Conservation (phyloP, 2,797 vertebrate species). For the Vipera latastei region DNA sequence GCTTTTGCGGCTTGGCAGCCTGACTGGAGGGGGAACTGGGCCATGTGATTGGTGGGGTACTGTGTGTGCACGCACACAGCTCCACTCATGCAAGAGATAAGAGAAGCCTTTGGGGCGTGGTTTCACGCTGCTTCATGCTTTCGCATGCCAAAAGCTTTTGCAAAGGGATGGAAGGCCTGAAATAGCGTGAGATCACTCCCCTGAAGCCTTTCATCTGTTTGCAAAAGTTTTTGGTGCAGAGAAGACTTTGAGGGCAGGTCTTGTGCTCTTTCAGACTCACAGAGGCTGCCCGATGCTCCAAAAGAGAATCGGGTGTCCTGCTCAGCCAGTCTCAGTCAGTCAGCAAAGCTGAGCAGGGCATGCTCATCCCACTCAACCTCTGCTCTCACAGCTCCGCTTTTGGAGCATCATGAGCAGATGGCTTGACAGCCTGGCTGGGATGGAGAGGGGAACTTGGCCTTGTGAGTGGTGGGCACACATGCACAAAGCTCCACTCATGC, state of each 20-base stretch:
- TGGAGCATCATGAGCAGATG: not conserved
- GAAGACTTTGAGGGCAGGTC: not conserved
- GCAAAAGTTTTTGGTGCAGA: not conserved
- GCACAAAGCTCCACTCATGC: fast-evolving
- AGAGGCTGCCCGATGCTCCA: not conserved
- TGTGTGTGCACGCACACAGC: fast-evolving
- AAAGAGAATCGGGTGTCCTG: not conserved
- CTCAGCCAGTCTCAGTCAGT: not conserved
- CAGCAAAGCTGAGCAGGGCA: not conserved
- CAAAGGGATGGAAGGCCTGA: not conserved
- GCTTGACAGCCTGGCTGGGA: not conserved
- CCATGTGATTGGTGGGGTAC: not conserved
- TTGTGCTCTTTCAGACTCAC: not conserved
- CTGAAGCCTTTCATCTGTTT: not conserved
- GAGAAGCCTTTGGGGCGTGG: not conserved
- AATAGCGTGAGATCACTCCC: not conserved
- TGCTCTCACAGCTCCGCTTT: not conserved
- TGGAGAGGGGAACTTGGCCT: not conserved
- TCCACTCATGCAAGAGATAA: not conserved
- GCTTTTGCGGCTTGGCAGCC: not conserved
- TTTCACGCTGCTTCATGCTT: not conserved
- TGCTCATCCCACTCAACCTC: not conserved
- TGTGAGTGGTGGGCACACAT: not conserved
- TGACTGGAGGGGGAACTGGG: not conserved
- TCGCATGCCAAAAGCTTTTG: not conserved